phyloP scores from a whole-genome alignment of 2,113 vertebrate genomes.

The Aegotheles bennettii region DNA sequence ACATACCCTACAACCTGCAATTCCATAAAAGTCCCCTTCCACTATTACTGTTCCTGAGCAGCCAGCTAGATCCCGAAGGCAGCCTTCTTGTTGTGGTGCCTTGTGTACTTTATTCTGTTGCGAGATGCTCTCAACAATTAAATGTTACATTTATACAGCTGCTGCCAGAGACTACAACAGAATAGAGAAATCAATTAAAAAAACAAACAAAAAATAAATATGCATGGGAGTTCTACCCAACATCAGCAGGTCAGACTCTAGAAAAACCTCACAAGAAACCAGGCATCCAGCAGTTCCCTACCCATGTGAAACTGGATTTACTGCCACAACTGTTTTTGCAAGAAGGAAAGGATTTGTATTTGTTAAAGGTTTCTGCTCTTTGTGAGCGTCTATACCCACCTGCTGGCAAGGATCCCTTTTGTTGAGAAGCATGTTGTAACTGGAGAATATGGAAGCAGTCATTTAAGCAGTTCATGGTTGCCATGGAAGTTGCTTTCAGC shows the following conservation, averaged over 20 bases:
- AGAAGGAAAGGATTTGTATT: neutral
- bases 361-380: neutral
- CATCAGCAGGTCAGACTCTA: neutral
- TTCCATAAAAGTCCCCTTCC: neutral
- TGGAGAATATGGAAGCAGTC: conserved; percentile 98
- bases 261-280: neutral
- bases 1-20: neutral
- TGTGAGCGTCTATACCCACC: conserved; percentile 71
- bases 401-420: conserved; percentile 80
- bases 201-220: neutral
- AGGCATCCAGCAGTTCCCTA: neutral
- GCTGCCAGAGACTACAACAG: neutral
- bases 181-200: neutral
- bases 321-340: neutral
- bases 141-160: neutral
- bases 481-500: conserved; percentile 98
- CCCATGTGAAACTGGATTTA: neutral
- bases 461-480: conserved; percentile 95
- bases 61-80: neutral
- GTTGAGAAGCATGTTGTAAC: conserved; percentile 89
- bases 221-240: neutral
- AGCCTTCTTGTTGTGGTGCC: neutral
- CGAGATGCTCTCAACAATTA: neutral
- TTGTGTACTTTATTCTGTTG: neutral
- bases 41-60: neutral